Conservation (phyloP, 2,888 invertebrate species). For the Sussaba pulchella region DNA sequence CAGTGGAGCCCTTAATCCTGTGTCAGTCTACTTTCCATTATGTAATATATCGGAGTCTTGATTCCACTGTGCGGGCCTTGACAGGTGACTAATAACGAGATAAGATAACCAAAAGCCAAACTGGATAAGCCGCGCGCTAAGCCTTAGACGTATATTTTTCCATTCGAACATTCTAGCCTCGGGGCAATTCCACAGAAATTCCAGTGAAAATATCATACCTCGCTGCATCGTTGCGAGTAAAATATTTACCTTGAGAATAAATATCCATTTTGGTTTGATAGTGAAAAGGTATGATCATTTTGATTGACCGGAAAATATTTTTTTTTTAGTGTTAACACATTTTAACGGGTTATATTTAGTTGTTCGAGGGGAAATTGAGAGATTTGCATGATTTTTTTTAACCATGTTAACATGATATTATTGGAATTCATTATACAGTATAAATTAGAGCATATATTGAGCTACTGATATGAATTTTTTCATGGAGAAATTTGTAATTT, state of each 20-base stretch:
- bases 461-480: no score
- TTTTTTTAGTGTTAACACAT: no score
- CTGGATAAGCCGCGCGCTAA: background rate
- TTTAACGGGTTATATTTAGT: no score
- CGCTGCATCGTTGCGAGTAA: background rate
- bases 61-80: constrained; percentile 9
- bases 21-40: constrained; percentile 7
- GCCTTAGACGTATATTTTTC: background rate
- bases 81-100: constrained; percentile 24
- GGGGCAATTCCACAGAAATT: background rate
- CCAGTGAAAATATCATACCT: background rate
- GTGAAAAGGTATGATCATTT: no score
- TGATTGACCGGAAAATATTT: no score
- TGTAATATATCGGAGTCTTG: constrained; percentile 1
- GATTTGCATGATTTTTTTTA: no score
- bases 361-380: no score
- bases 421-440: no score
- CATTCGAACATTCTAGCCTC: background rate
- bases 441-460: no score
- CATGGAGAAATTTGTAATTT: no score
- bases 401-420: no score
- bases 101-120: constrained; percentile 24
- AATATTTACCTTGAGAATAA: background rate
- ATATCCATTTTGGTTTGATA: background rate
- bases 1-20: background rate